These are phyloP conservation scores for Fistularia commersonii DNA, from an alignment of 2,797 vertebrate genomes.

Conservation along the genomic window DNA sequence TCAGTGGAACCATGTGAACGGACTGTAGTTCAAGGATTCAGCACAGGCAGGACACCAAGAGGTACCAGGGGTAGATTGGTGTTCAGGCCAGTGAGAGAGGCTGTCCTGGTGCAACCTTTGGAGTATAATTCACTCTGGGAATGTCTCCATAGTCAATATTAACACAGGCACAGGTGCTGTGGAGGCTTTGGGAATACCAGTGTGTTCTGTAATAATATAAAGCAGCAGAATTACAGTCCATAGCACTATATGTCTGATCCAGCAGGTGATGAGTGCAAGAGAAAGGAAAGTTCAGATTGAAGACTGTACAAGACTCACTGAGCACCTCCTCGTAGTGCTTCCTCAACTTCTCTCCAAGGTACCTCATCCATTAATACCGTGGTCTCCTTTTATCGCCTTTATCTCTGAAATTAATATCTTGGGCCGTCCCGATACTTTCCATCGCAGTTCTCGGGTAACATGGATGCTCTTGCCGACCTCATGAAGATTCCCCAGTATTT, in stretches of 20 bases:
- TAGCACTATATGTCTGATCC: neutral
- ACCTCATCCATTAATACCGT: neutral
- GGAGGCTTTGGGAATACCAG: no score
- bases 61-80: no score
- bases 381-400: neutral
- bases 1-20: no score
- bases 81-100: no score
- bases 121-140: no score
- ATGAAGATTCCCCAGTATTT: slow-evolving; percentile 88
- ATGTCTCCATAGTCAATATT: no score
- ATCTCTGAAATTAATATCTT: neutral
- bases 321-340: slow-evolving; percentile 82
- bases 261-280: slow-evolving; percentile 76
- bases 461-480: slow-evolving; percentile 76
- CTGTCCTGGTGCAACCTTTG: no score
- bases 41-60: no score
- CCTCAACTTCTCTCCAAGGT: slow-evolving; percentile 88
- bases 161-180: no score
- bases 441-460: slow-evolving; percentile 79
- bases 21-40: no score
- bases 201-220: neutral
- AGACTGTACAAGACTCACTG: slow-evolving; percentile 83
- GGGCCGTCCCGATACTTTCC: slow-evolving; percentile 9
- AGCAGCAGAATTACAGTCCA: neutral
- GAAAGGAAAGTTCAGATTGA: slow-evolving; percentile 84